Evolutionary conservation across 1,140 invertebrate species (phyloP), one percentile per base, ranked within the genome.

Genomic region (Apis dorsata): DNA sequence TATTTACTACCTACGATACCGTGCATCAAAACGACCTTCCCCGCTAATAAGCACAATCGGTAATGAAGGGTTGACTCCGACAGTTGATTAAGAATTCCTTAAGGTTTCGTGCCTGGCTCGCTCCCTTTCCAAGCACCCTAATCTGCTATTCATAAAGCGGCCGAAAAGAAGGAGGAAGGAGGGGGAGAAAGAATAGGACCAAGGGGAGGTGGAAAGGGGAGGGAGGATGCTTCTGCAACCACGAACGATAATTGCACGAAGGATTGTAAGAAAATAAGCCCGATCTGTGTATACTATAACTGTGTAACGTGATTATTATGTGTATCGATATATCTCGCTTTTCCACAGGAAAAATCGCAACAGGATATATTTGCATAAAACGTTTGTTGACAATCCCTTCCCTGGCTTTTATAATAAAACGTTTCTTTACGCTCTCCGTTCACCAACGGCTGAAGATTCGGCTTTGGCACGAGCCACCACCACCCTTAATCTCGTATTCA

Each of bases 81-180:
- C 72, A 49, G 76, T 80, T 72, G 87, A 89, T 89, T 89, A 86
- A 68, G 81, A 88, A 89, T 86, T 88, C 81, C 66, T 53, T 44
- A 44, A 44, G 34, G 77, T 89, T 89, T 84, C 86, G 84, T 88
- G 84, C 81, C 79, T 44, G 62, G 34, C 34, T 53, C 57, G 12
- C 63, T 80, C 74, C 80, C 83, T 85, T 83, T 77, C 86, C 77
- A 66, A 60, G 53, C 75, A 62, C 80, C 84, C 84, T 88, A 86
- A 88, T 89, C 79, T 75, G 70, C 71, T 86, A 89, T 88, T 89
- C 87, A 86, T 89, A 88, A 89, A 88, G 87, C 34, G 0, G 34
- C 34, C 34, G 34, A 34, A 34, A 34, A 34, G 88, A 80, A 74
- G 79, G 76, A 81, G 24, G 34, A 28, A 62, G 62, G 57, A 24